Evolutionary conservation across 1,140 invertebrate species (phyloP), one percentile per base, ranked within the genome.

Genomic region (Drosophila littoralis): DNA sequence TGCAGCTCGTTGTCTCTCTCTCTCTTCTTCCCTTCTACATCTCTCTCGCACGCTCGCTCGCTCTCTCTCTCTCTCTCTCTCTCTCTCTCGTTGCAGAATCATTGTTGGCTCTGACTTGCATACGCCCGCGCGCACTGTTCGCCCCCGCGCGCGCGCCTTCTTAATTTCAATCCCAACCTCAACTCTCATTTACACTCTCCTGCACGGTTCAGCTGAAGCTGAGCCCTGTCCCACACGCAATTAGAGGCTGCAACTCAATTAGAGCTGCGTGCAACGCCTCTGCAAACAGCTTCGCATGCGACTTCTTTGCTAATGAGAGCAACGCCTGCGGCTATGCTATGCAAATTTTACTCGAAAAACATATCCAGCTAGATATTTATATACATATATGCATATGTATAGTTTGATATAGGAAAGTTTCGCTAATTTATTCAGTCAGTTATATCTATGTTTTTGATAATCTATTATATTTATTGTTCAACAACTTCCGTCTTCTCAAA

Each of bases 241-340:
- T 86, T 77, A 69, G 57, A 66, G 74, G 75, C 7, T 78, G 68
- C 70, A 89, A 81, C 77, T 81, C 58, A 89, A 81, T 81, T 88
- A 81, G 63, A 67, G 54, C 57, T 42, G 28, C 50, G 42, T n/a
- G 15, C 55, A 80, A 77, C 66, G 58, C 48, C 54, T 33, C 13
- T 13, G 57, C 78, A 77, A 28, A 28, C 22, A 28, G 22, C 22
- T 5, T 28, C 22, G 22, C 77, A 84, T 85, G 52, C 65, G 73
- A 1, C 28, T 32, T 28, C 28, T 13, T 33, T 13, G 28, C 38
- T 74, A 63, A 80, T 80, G 64, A 35, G 42, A 57, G 36, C 55
- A 40, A 46, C 80, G 64, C 81, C 78, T 67, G 60, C 7, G 40
- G 60, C 59, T 83, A 84, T 84, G 81, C 81, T 65, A 80, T 45